Conservation (phyloP, 2,888 invertebrate species). For the Drosophila gaucha region DNA sequence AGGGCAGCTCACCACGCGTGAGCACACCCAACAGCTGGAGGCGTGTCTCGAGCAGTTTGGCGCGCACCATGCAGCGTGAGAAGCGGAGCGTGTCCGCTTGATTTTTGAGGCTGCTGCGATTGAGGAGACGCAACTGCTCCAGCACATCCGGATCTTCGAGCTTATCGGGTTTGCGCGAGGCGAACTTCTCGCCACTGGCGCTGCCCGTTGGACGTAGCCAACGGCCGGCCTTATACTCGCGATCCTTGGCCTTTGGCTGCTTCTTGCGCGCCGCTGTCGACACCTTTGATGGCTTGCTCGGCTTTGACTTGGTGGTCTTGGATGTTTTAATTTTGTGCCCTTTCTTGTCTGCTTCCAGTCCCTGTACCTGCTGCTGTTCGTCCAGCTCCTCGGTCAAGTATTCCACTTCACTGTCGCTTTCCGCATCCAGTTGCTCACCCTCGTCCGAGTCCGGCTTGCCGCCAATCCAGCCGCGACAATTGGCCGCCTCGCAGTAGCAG, state of each 20-base stretch:
- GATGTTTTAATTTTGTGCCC: slow-evolving; percentile 4
- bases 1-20: slow-evolving; percentile 92
- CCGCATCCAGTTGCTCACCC: slow-evolving; percentile 85
- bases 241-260: slow-evolving; percentile 67
- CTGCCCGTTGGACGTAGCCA: slow-evolving; percentile 50
- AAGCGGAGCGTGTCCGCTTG: slow-evolving; percentile 95
- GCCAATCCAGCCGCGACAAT: slow-evolving; percentile 98
- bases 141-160: slow-evolving; percentile 90
- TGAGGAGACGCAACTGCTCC: slow-evolving; percentile 93
- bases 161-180: slow-evolving; percentile 48
- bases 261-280: slow-evolving; percentile 21
- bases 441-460: slow-evolving; percentile 91
- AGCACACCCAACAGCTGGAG: slow-evolving; percentile 91
- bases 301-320: slow-evolving; percentile 17
- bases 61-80: slow-evolving; percentile 96
- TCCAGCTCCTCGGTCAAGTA: slow-evolving; percentile 47
- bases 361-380: slow-evolving; percentile 25
- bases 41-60: slow-evolving; percentile 92
- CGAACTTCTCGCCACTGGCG: slow-evolving; percentile 14
- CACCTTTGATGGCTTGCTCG: slow-evolving; percentile 6
- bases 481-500: slow-evolving; percentile 95
- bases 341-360: not conserved
- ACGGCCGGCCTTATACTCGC: slow-evolving; percentile 69
- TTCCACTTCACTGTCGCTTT: slow-evolving; percentile 65
- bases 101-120: slow-evolving; percentile 92